Conservation (phyloP, 2,888 invertebrate genomes). For the Isotomurus palustris region DNA sequence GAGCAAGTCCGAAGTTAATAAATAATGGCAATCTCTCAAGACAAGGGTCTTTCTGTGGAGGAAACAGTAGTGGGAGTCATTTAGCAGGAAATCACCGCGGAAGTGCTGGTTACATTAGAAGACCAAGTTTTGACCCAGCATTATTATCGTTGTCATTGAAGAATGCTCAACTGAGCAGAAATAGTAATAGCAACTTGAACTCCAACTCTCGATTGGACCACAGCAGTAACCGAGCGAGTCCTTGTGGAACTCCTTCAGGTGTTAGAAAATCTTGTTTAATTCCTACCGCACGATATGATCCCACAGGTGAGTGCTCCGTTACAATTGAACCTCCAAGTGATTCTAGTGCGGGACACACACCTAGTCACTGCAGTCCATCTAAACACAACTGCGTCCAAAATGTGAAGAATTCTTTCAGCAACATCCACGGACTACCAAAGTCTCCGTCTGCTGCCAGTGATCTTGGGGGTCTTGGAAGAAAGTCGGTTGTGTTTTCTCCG, state of each 20-base stretch:
- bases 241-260: constrained; percentile 19
- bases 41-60: constrained; percentile 44
- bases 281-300: background rate
- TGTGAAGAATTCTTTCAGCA: constrained; percentile 56
- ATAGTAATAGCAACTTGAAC: constrained; percentile 16
- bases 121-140: constrained; percentile 46
- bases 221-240: constrained; percentile 22
- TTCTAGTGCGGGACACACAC: constrained; percentile 34
- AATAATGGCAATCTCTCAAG: constrained; percentile 44
- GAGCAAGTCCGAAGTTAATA: constrained; percentile 44
- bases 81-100: constrained; percentile 20
- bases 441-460: constrained; percentile 19
- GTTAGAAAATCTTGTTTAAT: background rate
- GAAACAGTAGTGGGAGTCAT: constrained; percentile 25
- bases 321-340: constrained; percentile 46
- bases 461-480: constrained; percentile 17
- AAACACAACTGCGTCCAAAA: background rate
- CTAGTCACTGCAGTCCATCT: constrained; percentile 21
- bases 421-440: constrained; percentile 26
- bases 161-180: constrained; percentile 36
- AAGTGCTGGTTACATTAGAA: constrained; percentile 36
- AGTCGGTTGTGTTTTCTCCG: constrained; percentile 27
- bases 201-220: constrained; percentile 16
- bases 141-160: constrained; percentile 40
- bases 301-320: constrained; percentile 38